A percentile compares a stretch with the other conserved stretches of the same genome.
Evolutionary conservation across 2,888 invertebrate genomes (phyloP).

Genomic region (Cheilosia soror): DNA sequence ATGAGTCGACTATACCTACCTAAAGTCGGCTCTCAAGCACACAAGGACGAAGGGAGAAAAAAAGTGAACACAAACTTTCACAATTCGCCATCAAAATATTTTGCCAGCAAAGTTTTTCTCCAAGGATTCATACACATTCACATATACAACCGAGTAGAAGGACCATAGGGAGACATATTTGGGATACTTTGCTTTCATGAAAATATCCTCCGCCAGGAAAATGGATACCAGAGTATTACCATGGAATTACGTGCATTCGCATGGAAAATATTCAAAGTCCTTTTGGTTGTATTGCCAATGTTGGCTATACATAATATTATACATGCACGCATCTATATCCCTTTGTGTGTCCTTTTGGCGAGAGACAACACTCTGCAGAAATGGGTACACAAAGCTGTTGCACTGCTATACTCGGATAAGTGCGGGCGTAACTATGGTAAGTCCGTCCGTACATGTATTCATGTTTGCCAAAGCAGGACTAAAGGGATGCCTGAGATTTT

Average conservation of each 20-base stretch:
- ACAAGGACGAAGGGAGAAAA: conserved; percentile 1
- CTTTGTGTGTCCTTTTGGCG: conserved; percentile 41
- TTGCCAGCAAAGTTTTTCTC: conserved; percentile 35
- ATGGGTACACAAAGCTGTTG: conserved; percentile 64
- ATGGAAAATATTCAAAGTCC: conserved; percentile 69
- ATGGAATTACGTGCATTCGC: conserved; percentile 71
- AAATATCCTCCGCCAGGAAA: conserved; percentile 56
- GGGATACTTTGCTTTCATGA: conserved; percentile 64
- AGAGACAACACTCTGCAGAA: conserved; percentile 7
- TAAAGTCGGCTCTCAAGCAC: conserved; percentile 5
- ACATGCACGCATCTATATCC: conserved; percentile 1
- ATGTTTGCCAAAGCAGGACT: conserved; percentile 41
- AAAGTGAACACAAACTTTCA: conserved; percentile 30
- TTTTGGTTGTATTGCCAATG: conserved; percentile 33
- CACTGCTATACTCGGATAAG: conserved; percentile 51
- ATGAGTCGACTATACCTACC: not conserved
- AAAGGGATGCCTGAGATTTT: conserved; percentile 69
- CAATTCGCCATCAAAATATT: conserved; percentile 65
- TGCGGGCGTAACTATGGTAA: conserved; percentile 5
- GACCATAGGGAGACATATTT: conserved; percentile 62
- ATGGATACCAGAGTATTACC: conserved; percentile 72
- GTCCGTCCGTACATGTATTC: not conserved
- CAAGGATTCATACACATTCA: not conserved
- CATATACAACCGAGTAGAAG: conserved; percentile 34
- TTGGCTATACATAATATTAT: not conserved